Percentiles rank a stretch among this genome's conserved stretches.
Conservation (phyloP, 2,888 invertebrate genomes). For the Eristalis intricaria region DNA sequence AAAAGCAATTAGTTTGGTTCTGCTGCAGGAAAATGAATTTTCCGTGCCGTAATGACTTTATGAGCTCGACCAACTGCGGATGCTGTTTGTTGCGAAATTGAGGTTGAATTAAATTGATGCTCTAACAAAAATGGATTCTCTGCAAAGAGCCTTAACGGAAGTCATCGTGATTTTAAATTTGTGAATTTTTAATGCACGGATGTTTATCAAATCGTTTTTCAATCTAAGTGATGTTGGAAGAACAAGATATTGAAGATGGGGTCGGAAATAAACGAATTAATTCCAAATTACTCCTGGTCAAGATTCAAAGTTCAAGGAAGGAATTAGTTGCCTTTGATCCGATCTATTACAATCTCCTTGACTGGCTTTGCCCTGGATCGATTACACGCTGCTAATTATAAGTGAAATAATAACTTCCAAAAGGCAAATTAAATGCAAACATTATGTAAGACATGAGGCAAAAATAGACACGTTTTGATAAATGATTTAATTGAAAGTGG, state of each 20-base stretch:
- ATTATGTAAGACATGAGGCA: no score
- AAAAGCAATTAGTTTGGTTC: not conserved
- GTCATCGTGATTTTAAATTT: not conserved
- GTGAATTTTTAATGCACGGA: not conserved
- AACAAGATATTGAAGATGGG: no score
- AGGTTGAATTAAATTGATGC: not conserved
- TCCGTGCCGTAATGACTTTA: not conserved
- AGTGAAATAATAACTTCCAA: no score
- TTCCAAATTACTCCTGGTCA: not conserved
- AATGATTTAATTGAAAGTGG: no score
- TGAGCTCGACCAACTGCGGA: not conserved
- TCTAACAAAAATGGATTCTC: not conserved
- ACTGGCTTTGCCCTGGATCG: no score
- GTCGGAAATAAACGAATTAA: not conserved
- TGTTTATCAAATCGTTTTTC: not conserved
- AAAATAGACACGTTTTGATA: no score
- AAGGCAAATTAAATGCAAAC: no score
- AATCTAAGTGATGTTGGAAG: not conserved
- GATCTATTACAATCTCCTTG: no score
- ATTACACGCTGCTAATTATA: no score
- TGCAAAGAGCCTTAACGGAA: not conserved
- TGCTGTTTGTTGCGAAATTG: not conserved
- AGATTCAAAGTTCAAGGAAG: not conserved
- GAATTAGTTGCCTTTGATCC: no score
- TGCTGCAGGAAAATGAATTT: not conserved